A percentile compares a stretch with the other conserved stretches of the same genome.
Conservation (phyloP, 2,113 vertebrate species). For the Microcebus griseorufus region DNA sequence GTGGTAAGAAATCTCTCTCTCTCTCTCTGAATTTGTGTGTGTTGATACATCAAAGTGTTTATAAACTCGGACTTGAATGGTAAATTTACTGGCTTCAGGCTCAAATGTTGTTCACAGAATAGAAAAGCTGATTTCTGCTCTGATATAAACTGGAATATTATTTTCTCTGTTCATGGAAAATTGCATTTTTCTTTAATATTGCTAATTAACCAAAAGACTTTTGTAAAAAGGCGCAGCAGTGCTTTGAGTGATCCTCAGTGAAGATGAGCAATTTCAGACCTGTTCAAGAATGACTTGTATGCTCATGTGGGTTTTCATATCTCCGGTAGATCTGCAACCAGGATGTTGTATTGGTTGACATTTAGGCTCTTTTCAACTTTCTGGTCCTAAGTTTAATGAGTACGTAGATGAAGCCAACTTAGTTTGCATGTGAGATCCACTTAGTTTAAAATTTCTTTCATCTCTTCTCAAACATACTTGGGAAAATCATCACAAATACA, state of each 20-base stretch:
- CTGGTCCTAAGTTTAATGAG: neutral
- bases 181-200: neutral
- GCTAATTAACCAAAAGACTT: constrained; percentile 14
- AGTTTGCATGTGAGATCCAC: neutral
- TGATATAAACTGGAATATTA: neutral
- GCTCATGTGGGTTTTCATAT: neutral
- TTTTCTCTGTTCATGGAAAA: constrained; percentile 18
- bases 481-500: neutral
- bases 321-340: neutral
- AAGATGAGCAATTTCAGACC: neutral
- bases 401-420: neutral
- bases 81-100: neutral
- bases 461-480: constrained; percentile 2
- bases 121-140: constrained; percentile 30
- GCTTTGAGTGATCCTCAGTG: neutral
- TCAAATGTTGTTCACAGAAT: neutral
- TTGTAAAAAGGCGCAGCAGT: neutral
- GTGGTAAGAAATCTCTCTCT: neutral
- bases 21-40: neutral
- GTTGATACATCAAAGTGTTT: neutral
- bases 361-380: neutral
- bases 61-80: neutral
- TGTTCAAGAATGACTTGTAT: neutral
- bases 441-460: neutral
- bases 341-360: neutral